Conservation (phyloP, 2,888 invertebrate species). For the Perithous albicinctus region DNA sequence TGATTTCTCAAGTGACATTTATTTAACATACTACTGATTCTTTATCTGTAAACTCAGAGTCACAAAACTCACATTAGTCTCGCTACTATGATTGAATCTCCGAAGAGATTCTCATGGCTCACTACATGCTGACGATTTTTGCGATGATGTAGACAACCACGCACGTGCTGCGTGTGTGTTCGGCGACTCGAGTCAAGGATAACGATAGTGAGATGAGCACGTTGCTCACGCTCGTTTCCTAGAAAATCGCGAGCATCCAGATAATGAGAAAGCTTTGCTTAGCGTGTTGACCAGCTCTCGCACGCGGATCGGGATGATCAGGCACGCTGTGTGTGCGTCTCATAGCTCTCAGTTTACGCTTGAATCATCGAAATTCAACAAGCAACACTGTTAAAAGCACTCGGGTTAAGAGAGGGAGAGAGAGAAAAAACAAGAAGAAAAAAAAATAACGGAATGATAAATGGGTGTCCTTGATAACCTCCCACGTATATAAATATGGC, state of each 20-base stretch:
- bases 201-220: conserved; percentile 73
- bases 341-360: conserved; percentile 28
- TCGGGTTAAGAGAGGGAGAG: no score
- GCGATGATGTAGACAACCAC: conserved; percentile 3
- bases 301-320: not conserved
- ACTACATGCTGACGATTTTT: not conserved
- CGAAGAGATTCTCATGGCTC: conserved; percentile 37
- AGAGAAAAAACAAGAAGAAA: no score
- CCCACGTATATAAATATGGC: not conserved
- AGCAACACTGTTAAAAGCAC: conserved; percentile 1
- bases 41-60: not conserved
- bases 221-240: conserved; percentile 72
- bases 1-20: not conserved
- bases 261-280: conserved; percentile 67
- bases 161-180: conserved; percentile 66
- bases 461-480: conserved; percentile 1
- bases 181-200: conserved; percentile 73
- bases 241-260: conserved; percentile 74
- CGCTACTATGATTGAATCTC: conserved; percentile 14
- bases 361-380: conserved; percentile 13
- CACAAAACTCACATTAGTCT: not conserved
- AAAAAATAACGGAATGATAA: conserved; percentile 7
- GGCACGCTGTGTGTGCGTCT: not conserved
- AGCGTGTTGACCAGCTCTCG: conserved; percentile 23
- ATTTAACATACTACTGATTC: not conserved